Conservation (phyloP, 1,140 invertebrate genomes). For the Drosophila takahashii region DNA sequence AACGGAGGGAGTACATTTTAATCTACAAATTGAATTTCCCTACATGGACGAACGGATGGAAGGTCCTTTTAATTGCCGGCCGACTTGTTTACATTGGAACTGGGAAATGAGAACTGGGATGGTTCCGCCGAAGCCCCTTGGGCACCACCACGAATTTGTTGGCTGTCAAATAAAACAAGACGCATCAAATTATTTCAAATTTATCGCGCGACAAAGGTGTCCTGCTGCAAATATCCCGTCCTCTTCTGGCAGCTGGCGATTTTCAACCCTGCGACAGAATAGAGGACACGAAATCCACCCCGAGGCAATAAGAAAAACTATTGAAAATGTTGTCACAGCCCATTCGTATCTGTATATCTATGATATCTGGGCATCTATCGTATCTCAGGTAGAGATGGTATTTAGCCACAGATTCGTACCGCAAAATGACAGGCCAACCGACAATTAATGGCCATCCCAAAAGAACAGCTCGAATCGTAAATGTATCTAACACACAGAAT, state of each 20-base stretch:
- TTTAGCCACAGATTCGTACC: slow-evolving; percentile 74
- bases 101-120: slow-evolving; percentile 12
- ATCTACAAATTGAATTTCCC: slow-evolving; percentile 75
- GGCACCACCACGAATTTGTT: slow-evolving; percentile 71
- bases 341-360: slow-evolving; percentile 3
- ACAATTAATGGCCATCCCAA: slow-evolving; percentile 61
- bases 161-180: slow-evolving; percentile 82
- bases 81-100: slow-evolving; percentile 73
- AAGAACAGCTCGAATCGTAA: slow-evolving; percentile 18
- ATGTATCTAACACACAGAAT: slow-evolving; percentile 62
- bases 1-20: slow-evolving; percentile 44
- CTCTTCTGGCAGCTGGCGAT: slow-evolving; percentile 43
- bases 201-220: slow-evolving; percentile 67
- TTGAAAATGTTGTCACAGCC: slow-evolving; percentile 41
- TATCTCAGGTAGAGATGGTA: slow-evolving; percentile 22
- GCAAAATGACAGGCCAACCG: slow-evolving; percentile 73
- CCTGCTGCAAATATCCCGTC: slow-evolving; percentile 11
- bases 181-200: slow-evolving; percentile 82
- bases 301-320: slow-evolving; percentile 29
- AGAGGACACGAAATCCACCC: slow-evolving; percentile 16
- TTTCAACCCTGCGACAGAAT: background rate
- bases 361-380: background rate
- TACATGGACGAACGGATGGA: slow-evolving; percentile 21
- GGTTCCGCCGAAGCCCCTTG: slow-evolving; percentile 39
- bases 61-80: slow-evolving; percentile 70